These are phyloP conservation scores for Sesia bembeciformis DNA, from an alignment of 2,888 invertebrate genomes.

Conservation along the genomic window DNA sequence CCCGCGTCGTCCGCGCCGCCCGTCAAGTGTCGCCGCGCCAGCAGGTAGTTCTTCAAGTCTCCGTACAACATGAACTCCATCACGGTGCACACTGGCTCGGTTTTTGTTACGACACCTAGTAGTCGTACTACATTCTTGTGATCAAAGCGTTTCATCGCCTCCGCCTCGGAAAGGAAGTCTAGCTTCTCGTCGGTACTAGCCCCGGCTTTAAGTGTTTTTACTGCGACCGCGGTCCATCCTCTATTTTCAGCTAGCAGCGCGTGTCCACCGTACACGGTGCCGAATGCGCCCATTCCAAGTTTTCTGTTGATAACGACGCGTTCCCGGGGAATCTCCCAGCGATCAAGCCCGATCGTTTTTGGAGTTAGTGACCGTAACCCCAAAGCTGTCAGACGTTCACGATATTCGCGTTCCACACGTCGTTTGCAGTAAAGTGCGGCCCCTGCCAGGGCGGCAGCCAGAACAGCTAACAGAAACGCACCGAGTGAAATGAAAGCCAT, in stretches of 20 bases:
- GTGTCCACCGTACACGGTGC: slow-evolving; percentile 94
- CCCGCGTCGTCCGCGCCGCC: slow-evolving; percentile 78
- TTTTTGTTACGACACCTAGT: slow-evolving; percentile 89
- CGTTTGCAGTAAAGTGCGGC: slow-evolving; percentile 38
- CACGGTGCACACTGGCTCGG: slow-evolving; percentile 90
- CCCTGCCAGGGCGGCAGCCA: slow-evolving; percentile 28
- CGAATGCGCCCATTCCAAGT: slow-evolving; percentile 93
- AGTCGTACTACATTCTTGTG: slow-evolving; percentile 91
- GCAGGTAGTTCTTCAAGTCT: slow-evolving; percentile 90
- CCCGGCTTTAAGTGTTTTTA: slow-evolving; percentile 90
- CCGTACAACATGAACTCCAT: slow-evolving; percentile 97
- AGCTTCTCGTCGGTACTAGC: slow-evolving; percentile 89
- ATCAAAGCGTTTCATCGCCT: slow-evolving; percentile 94
- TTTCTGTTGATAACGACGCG: slow-evolving; percentile 89
- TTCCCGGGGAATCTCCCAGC: slow-evolving; percentile 91
- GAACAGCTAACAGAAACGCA: slow-evolving; percentile 26
- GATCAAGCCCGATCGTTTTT: slow-evolving; percentile 75
- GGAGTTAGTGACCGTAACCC: slow-evolving; percentile 40
- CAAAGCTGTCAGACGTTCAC: slow-evolving; percentile 39
- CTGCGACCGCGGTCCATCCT: slow-evolving; percentile 90
- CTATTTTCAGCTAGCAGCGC: slow-evolving; percentile 74
- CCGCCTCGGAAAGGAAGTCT: slow-evolving; percentile 93
- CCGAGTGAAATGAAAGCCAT: slow-evolving; percentile 74
- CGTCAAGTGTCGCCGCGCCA: slow-evolving; percentile 89
- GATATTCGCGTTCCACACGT: slow-evolving; percentile 43